Percentiles rank a stretch among this genome's conserved stretches.
These are phyloP conservation scores for Drosophila elegans DNA, from an alignment of 1,140 invertebrate species.

Conservation along the genomic window DNA sequence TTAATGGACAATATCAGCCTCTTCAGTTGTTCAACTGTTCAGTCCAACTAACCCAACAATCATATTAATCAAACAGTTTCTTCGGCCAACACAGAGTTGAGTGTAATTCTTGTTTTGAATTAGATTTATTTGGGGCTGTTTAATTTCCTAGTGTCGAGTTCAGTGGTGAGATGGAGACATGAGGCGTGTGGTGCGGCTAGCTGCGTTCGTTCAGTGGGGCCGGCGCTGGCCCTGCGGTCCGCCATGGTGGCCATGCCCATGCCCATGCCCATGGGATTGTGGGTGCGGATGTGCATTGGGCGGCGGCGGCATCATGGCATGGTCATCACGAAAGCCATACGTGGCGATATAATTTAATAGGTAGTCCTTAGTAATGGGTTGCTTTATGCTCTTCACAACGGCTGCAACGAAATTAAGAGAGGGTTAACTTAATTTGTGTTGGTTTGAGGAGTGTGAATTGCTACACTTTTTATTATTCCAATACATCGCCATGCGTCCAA, in stretches of 20 bases:
- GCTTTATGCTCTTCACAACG: conserved; percentile 89
- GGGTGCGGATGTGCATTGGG: conserved; percentile 20
- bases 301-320: conserved; percentile 89
- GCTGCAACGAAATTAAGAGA: conserved; percentile 83
- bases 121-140: conserved; percentile 34
- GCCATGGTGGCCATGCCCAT: conserved; percentile 25
- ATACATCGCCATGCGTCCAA: no score
- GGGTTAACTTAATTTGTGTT: background rate
- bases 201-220: conserved; percentile 8
- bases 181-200: conserved; percentile 13
- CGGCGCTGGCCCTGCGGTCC: conserved; percentile 12
- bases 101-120: conserved; percentile 33
- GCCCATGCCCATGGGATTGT: conserved; percentile 7
- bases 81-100: conserved; percentile 21
- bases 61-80: background rate
- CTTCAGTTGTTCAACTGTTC: no score
- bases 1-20: no score
- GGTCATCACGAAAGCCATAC: conserved; percentile 87
- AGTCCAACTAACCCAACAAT: background rate
- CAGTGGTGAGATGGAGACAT: conserved; percentile 29
- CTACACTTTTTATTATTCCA: no score
- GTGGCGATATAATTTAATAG: conserved; percentile 91
- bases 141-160: conserved; percentile 47
- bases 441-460: no score
- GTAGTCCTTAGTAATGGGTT: conserved; percentile 93